Conservation (phyloP, 2,113 vertebrate species). For the Onychostruthus taczanowskii region DNA sequence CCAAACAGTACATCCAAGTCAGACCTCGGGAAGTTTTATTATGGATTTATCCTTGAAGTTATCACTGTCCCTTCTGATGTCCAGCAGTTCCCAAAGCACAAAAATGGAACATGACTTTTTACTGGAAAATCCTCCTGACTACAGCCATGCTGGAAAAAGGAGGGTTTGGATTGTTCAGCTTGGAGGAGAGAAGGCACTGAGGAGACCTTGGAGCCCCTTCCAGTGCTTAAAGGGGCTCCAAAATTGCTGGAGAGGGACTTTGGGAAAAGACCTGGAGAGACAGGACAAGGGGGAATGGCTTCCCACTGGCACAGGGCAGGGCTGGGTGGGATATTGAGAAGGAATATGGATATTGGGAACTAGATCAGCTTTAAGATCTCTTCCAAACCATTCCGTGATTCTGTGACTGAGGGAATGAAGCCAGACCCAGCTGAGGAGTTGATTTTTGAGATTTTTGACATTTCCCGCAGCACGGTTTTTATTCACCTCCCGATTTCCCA, state of each 20-base stretch:
- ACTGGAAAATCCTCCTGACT: not conserved
- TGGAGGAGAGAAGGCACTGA: not conserved
- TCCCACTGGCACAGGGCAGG: not conserved
- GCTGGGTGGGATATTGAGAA: not conserved
- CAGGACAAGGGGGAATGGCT: not conserved
- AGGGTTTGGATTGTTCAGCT: not conserved
- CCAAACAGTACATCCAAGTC: not conserved
- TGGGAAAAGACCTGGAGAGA: not conserved
- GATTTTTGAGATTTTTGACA: not conserved
- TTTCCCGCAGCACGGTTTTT: rapidly evolving
- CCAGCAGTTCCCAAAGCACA: not conserved
- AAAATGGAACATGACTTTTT: rapidly evolving
- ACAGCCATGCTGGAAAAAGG: rapidly evolving
- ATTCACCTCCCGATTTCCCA: not conserved
- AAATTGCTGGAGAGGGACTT: not conserved
- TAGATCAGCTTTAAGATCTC: not conserved
- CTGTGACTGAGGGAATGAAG: rapidly evolving
- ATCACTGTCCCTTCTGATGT: not conserved
- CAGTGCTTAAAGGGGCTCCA: not conserved
- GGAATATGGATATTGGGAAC: not conserved
- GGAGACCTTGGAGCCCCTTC: not conserved
- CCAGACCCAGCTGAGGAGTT: rapidly evolving
- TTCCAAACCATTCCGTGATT: not conserved
- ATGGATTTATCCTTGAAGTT: not conserved
- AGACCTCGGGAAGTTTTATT: not conserved